phyloP scores from a whole-genome alignment of 2,113 vertebrate genomes.

The Heptranchias perlo region DNA sequence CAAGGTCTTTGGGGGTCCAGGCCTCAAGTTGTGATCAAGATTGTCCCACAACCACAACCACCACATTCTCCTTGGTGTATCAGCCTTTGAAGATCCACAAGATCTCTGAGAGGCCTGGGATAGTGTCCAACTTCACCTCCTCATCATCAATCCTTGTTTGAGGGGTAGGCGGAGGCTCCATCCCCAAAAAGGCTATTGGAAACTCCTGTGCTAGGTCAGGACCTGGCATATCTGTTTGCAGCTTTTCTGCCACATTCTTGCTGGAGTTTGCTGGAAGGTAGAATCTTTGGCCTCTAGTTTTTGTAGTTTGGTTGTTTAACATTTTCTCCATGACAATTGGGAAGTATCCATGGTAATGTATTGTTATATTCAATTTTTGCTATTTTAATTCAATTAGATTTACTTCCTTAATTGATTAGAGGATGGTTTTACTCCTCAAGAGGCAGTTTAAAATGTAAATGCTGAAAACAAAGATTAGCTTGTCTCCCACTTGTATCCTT shows the following conservation, averaged over 20 bases:
- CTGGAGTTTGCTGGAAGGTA: background rate
- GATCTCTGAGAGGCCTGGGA: background rate
- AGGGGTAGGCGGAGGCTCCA: background rate
- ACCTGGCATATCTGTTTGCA: background rate
- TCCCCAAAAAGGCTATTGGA: background rate
- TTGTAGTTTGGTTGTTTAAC: background rate
- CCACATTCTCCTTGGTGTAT: background rate
- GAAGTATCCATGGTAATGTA: background rate
- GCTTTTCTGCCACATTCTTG: background rate
- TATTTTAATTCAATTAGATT: background rate
- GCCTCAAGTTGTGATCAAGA: background rate
- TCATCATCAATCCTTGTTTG: background rate
- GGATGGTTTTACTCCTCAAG: background rate
- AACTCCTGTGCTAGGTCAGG: background rate
- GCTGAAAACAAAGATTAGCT: background rate
- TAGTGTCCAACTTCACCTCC: background rate
- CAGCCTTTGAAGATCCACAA: too few relatives aligned
- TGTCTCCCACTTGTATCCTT: background rate
- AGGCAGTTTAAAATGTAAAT: background rate
- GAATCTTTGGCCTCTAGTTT: background rate
- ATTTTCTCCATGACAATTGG: background rate
- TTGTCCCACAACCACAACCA: background rate
- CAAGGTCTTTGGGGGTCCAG: background rate
- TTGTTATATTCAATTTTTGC: background rate
- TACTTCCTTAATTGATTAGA: background rate